Percentiles rank a stretch among this genome's conserved stretches.
phyloP scores from a whole-genome alignment of 2,888 invertebrate species.

The Camponotus fellah region DNA sequence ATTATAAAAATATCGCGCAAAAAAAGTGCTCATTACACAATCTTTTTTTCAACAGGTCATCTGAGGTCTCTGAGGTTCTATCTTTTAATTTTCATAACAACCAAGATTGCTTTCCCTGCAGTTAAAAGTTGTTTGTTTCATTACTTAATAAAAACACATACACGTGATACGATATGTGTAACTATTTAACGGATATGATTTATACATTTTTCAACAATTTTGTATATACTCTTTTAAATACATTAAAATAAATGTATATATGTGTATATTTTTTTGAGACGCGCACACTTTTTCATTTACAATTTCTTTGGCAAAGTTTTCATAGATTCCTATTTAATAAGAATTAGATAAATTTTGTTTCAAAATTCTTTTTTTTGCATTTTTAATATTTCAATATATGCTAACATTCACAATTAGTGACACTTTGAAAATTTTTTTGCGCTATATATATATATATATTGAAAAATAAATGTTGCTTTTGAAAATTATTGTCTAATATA shows the following conservation, averaged over 20 bases:
- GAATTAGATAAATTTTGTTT: not conserved
- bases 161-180: slow-evolving; percentile 44
- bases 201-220: slow-evolving; percentile 25
- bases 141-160: slow-evolving; percentile 48
- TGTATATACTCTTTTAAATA: too few relatives aligned
- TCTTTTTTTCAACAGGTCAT: slow-evolving; percentile 75
- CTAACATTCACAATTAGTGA: not conserved
- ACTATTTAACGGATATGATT: slow-evolving; percentile 47
- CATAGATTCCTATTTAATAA: not conserved
- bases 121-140: slow-evolving; percentile 64
- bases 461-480: not conserved
- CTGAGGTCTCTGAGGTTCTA: slow-evolving; percentile 73
- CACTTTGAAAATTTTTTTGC: not conserved
- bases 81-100: slow-evolving; percentile 61
- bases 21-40: slow-evolving; percentile 64
- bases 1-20: slow-evolving; percentile 56
- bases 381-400: not conserved
- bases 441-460: not conserved
- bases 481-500: not conserved
- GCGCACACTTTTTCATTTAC: slow-evolving; percentile 29
- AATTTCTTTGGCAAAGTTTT: not conserved
- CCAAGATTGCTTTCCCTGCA: slow-evolving; percentile 54
- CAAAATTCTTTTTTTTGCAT: not conserved
- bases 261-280: slow-evolving; percentile 13
- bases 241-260: not conserved